Conservation (phyloP, 2,888 invertebrate genomes). For the Drosophila atroscutellata region DNA sequence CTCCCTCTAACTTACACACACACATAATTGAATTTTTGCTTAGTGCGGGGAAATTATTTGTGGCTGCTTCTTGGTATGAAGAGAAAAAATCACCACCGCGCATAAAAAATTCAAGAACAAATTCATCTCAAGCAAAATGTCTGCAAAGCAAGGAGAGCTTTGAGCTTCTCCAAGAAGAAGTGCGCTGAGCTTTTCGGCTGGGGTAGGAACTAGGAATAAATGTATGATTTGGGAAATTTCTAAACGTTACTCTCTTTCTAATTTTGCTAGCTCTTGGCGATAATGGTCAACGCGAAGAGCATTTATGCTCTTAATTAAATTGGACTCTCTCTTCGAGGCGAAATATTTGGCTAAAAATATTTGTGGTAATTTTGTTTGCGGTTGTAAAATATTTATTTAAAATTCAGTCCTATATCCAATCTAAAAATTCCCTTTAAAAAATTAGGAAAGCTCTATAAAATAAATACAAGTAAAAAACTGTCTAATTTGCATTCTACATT, state of each 20-base stretch:
- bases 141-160: background rate
- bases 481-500: no score
- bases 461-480: no score
- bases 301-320: background rate
- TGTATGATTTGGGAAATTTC: background rate
- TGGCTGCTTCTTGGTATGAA: background rate
- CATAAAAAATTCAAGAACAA: slow-evolving; percentile 33
- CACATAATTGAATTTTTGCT: slow-evolving; percentile 17
- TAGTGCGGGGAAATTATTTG: slow-evolving; percentile 19
- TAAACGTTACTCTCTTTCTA: background rate
- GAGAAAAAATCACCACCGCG: background rate
- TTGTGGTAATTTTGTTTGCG: no score
- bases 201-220: background rate
- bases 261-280: background rate
- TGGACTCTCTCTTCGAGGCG: background rate
- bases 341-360: background rate
- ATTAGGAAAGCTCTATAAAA: no score
- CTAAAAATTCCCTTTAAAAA: no score
- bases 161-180: background rate
- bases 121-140: slow-evolving; percentile 6
- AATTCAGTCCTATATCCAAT: no score
- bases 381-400: no score
- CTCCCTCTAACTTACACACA: slow-evolving; percentile 18
- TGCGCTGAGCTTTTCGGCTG: background rate
- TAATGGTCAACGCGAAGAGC: background rate